Conservation (phyloP, 2,113 vertebrate genomes). For the Ictalurus punctatus region DNA sequence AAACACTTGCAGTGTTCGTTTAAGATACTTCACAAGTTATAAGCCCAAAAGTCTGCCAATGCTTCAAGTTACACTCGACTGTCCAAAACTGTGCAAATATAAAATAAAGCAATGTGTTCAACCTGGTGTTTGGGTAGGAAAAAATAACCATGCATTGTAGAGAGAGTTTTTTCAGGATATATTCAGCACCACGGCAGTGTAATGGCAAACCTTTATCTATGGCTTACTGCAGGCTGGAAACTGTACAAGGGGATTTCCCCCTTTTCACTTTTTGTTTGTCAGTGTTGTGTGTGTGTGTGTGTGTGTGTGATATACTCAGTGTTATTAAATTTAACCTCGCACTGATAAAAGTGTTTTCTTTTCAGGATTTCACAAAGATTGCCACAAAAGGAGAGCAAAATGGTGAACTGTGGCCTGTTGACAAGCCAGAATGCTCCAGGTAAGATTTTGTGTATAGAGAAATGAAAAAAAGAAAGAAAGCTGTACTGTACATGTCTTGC, state of each 20-base stretch:
- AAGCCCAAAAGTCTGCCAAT: no score
- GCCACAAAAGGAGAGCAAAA: neutral
- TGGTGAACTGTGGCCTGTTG: slow-evolving; percentile 57
- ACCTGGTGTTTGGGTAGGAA: no score
- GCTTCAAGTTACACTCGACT: no score
- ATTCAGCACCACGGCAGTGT: no score
- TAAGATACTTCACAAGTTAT: no score
- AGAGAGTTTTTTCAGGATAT: no score
- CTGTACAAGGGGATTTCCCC: neutral
- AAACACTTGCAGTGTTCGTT: no score
- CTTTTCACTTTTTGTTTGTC: neutral
- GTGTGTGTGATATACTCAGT: neutral
- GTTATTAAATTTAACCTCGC: neutral
- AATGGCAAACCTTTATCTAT: no score
- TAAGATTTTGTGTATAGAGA: slow-evolving; percentile 23
- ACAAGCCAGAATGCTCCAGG: slow-evolving; percentile 55
- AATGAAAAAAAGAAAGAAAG: neutral
- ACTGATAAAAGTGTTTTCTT: neutral
- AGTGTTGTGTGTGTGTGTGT: no score
- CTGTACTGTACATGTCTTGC: neutral
- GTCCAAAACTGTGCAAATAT: no score
- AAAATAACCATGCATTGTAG: no score
- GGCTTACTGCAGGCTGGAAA: neutral
- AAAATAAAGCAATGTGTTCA: no score
- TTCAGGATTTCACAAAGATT: neutral